Base-by-base conservation (phyloP, 2,888 invertebrate species). In the Drosophila diplacantha region DNA sequence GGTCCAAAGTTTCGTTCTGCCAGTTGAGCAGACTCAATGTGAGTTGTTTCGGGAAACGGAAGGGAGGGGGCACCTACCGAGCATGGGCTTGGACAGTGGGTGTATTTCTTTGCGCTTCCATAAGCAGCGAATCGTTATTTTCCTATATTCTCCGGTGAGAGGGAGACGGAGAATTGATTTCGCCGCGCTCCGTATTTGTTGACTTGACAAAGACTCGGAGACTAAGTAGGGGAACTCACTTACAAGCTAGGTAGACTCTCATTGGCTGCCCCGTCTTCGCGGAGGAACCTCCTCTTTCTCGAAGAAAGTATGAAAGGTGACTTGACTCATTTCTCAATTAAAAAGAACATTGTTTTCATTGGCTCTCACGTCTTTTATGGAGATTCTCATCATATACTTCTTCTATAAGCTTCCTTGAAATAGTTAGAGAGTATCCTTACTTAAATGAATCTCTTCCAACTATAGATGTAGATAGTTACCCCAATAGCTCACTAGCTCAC, bases 31-130 rank as follows among this genome's bases (percentile, higher is more conserved):
- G 31, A 51, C 65, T 64, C 60, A 60, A 29, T 53, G 43, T 63
- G 37, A 57, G 38, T 53, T 34, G 29, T 14, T 29, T 8, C 29
- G 29, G 54, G 31, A n/a, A 35, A 16, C 35, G 54, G 49, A 20
- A 16, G 47, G 49, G 18, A 14, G 3, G 43, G 43, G 26, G 16
- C 16, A 16, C 43, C 43, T 26, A 31, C 29, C 44, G 50, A 54
- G 52, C 50, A 29, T 35, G 38, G 54, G 50, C 12, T 7, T 32
- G 58, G 49, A 8, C 14, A 58, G 75, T 70, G 78, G 72, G 79
- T 75, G 78, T 77, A 73, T 77, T 80, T 83, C 82, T 82, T 83
- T 76, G 79, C 83, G 83, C 79, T 81, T 81, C 72, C 78, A 59
- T 78, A 81, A 77, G 74, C 81, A 82, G 69, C 74, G 72, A 71